Conservation (phyloP, 2,113 vertebrate genomes). For the Varanus komodoensis region DNA sequence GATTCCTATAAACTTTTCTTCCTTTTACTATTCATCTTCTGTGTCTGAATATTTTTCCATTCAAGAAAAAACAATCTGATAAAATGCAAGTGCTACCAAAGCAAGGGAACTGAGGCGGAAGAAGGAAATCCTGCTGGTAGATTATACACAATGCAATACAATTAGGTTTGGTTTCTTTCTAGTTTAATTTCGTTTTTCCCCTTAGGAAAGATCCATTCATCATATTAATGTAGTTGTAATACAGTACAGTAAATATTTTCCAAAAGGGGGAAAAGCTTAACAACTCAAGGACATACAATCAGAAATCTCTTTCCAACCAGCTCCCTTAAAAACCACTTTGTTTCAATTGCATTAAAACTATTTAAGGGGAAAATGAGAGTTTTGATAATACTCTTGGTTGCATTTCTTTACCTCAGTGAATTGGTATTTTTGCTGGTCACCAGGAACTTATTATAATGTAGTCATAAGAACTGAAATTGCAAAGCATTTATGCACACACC, state of each 20-base stretch:
- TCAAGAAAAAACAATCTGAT: neutral
- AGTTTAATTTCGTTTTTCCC: constrained; percentile 70
- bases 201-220: constrained; percentile 61
- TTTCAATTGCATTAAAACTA: constrained; percentile 49
- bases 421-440: neutral
- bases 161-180: constrained; percentile 60
- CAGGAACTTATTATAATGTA: neutral
- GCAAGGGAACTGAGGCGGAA: constrained; percentile 18
- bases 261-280: constrained; percentile 50
- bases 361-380: constrained; percentile 34
- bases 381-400: constrained; percentile 40
- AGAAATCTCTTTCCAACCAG: constrained; percentile 40
- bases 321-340: constrained; percentile 37
- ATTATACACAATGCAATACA: constrained; percentile 56
- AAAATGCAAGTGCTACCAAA: constrained; percentile 38
- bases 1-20: neutral
- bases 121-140: constrained; percentile 53
- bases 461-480: neutral
- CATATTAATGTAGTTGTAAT: constrained; percentile 68
- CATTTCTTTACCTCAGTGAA: neutral
- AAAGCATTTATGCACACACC: neutral
- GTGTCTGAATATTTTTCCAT: constrained; percentile 2
- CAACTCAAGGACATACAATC: constrained; percentile 38
- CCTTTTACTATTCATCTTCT: neutral
- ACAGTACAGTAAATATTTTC: constrained; percentile 62